phyloP scores from a whole-genome alignment of 1,140 invertebrate genomes.

The Anthonomus grandis region DNA sequence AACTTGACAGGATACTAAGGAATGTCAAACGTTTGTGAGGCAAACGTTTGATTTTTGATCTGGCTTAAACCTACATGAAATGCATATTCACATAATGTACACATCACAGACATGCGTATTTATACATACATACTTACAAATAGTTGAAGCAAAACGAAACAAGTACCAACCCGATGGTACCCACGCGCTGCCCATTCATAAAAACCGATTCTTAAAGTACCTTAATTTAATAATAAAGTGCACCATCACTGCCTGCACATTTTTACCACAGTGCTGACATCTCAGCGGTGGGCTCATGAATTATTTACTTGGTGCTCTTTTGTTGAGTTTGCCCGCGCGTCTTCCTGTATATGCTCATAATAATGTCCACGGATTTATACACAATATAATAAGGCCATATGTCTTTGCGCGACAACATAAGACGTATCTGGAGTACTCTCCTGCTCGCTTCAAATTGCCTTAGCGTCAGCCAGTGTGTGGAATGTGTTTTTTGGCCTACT shows the following conservation, averaged over 20 bases:
- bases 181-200: too few relatives aligned
- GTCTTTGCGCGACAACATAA: constrained; percentile 20
- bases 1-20: too few relatives aligned
- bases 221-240: constrained; percentile 21
- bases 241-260: constrained; percentile 16
- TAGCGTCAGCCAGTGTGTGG: constrained; percentile 7
- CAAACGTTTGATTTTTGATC: too few relatives aligned
- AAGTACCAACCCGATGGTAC: too few relatives aligned
- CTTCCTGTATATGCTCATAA: constrained; percentile 30
- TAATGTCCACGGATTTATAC: constrained; percentile 29
- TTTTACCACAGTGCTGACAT: constrained; percentile 26
- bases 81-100: too few relatives aligned
- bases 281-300: constrained; percentile 27
- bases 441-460: constrained; percentile 23
- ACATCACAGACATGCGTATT: too few relatives aligned
- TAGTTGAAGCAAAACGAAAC: too few relatives aligned
- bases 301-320: constrained; percentile 24
- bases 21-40: too few relatives aligned
- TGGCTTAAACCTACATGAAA: too few relatives aligned
- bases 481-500: too few relatives aligned
- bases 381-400: constrained; percentile 30
- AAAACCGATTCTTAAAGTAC: too few relatives aligned
- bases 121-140: too few relatives aligned
- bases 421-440: constrained; percentile 30
- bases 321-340: constrained; percentile 22